Conservation (phyloP, 1,140 invertebrate genomes). For the Lordiphosa stackelbergi region DNA sequence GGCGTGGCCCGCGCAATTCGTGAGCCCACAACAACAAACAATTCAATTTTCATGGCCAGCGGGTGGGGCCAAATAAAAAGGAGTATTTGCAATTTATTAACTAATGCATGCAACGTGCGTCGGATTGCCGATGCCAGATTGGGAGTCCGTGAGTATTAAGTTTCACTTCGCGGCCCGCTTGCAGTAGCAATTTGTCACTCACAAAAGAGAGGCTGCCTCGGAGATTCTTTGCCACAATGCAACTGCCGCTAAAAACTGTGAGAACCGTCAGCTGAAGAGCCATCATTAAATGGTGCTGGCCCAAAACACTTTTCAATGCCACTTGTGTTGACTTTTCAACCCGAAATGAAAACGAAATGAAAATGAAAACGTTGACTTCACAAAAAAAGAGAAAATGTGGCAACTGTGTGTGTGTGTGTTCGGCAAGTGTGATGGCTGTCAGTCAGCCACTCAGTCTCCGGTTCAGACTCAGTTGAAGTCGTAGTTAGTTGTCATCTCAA, state of each 20-base stretch:
- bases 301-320: conserved; percentile 51
- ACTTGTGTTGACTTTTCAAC: conserved; percentile 65
- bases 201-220: conserved; percentile 11
- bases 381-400: conserved; percentile 5
- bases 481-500: conserved; percentile 6
- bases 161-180: conserved; percentile 26
- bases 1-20: conserved; percentile 52
- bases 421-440: conserved; percentile 55
- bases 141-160: conserved; percentile 35
- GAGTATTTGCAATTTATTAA: conserved; percentile 62
- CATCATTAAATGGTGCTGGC: conserved; percentile 44
- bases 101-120: conserved; percentile 70
- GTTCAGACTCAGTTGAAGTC: conserved; percentile 18
- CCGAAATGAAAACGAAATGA: conserved; percentile 55
- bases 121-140: conserved; percentile 56
- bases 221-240: conserved; percentile 26
- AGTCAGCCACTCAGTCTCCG: conserved; percentile 30
- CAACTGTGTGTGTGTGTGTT: neutral
- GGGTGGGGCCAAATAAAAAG: conserved; percentile 40
- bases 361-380: conserved; percentile 43
- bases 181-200: conserved; percentile 66
- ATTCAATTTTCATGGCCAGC: conserved; percentile 66
- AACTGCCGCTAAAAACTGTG: conserved; percentile 35
- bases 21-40: conserved; percentile 63
- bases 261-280: conserved; percentile 40